Evolutionary conservation across 2,113 vertebrate species (phyloP), one percentile per base, ranked within the genome.

Genomic region (Psilopsiagon aymara): DNA sequence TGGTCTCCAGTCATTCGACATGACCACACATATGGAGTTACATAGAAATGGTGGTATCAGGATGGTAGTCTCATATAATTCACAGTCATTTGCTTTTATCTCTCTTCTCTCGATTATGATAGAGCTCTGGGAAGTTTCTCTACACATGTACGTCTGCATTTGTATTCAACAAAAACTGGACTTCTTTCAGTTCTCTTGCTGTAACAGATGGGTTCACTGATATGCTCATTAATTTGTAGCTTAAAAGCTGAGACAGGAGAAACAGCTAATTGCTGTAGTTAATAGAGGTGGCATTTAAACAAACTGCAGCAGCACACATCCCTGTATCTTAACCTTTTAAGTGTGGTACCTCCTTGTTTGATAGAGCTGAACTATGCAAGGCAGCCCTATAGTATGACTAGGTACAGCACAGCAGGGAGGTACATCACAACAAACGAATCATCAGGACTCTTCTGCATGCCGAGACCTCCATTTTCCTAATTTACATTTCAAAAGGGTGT

Each of bases 401-500:
- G 84, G 82, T n/a, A 60, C 1, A 77, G 73, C 80, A 47, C 79
- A 83, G 51, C 29, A 6, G 81, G 94, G 51, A 94, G 31, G 55
- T 41, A 74, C 85, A 77, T 55, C 73, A 76, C 11, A 96, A 82
- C 88, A 97, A 97, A 97, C 94, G 80, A 96, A 82, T 97, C 95
- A 95, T 92, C 77, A 69, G 39, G 96, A 79, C 75, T 95, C 85
- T 86, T 90, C 69, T 28, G 7, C 96, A 82, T 17, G 1, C 43
- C 9, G 51, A 96, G 88, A 95, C 75, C 88, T 95, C 96, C 86
- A 74, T 92, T 94, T 91, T 83, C 83, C 69, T 63, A 57, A 97
- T 98, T 97, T 97, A 82, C 97, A 98, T 97, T 97, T 98, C 96
- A 97, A 97, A 97, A 93, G 89, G 59, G 53, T 85, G 80, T 94